Evolutionary conservation across 1,140 invertebrate genomes (phyloP).

Genomic region (Stratiolaelaps scimitus): DNA sequence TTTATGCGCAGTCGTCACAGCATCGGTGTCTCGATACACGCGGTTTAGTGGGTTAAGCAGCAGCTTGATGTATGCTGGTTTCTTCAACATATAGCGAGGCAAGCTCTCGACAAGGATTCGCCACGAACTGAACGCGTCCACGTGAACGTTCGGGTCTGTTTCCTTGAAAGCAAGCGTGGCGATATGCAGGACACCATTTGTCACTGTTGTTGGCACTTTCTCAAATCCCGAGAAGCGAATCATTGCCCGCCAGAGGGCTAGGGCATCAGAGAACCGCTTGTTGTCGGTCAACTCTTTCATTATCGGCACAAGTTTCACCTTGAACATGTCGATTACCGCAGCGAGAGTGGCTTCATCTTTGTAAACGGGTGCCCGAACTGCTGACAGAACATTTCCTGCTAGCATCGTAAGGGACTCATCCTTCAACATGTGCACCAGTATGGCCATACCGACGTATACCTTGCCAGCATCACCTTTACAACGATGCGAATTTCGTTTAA

Average conservation of each 20-base stretch:
- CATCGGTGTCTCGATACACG: slow-evolving; percentile 11
- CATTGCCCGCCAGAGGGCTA: slow-evolving; percentile 10
- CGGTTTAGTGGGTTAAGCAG: slow-evolving; percentile 18
- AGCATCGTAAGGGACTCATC: too few relatives aligned
- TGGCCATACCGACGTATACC: too few relatives aligned
- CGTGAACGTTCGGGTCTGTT: background rate
- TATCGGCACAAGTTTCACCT: background rate
- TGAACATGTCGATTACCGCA: background rate
- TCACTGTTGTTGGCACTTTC: background rate
- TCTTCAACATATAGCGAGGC: background rate
- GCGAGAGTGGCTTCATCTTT: background rate
- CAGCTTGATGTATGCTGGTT: slow-evolving; percentile 11
- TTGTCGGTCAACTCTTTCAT: slow-evolving; percentile 13
- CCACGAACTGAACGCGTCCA: slow-evolving; percentile 3
- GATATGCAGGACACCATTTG: slow-evolving; percentile 7
- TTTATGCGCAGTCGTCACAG: background rate
- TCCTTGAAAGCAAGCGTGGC: slow-evolving; percentile 17
- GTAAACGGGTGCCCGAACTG: background rate
- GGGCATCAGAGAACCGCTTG: background rate
- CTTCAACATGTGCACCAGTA: too few relatives aligned
- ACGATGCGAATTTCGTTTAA: too few relatives aligned
- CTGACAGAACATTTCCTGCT: background rate
- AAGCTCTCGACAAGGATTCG: slow-evolving; percentile 16
- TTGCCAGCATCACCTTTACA: too few relatives aligned
- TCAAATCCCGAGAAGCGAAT: background rate